Evolutionary conservation across 2,113 vertebrate genomes (phyloP).

Genomic region (Heterocephalus glaber): DNA sequence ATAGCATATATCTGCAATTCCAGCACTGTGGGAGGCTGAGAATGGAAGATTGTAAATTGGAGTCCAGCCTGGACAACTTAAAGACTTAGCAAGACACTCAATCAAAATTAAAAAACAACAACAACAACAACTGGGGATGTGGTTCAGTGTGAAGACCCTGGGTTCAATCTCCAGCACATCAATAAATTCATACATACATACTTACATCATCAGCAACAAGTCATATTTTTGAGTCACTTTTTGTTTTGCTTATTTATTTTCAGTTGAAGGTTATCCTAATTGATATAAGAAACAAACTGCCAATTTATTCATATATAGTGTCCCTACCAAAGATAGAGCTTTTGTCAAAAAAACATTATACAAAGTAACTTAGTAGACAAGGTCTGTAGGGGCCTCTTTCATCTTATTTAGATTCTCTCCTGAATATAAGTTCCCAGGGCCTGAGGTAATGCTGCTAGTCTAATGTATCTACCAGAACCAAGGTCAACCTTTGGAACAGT

Average conservation of each 20-base stretch:
- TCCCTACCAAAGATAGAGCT: not conserved
- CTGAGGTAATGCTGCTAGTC: not conserved
- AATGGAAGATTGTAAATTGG: not conserved
- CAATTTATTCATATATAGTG: not conserved
- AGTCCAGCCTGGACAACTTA: not conserved
- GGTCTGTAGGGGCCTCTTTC: not conserved
- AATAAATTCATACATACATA: not conserved
- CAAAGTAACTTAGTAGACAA: not conserved
- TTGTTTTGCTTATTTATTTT: not conserved
- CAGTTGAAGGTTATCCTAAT: not conserved
- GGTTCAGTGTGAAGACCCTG: not conserved
- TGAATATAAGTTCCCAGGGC: not conserved
- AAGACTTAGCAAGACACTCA: not conserved
- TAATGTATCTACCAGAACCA: not conserved
- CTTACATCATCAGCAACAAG: not conserved
- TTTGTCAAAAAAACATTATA: not conserved
- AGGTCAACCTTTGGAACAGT: not conserved
- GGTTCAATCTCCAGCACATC: not conserved
- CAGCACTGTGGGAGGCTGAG: not conserved
- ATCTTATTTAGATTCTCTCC: not conserved
- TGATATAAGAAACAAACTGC: not conserved
- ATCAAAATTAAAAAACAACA: not conserved
- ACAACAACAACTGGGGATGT: not conserved
- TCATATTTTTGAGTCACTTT: not conserved
- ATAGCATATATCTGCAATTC: not conserved